phyloP scores from a whole-genome alignment of 2,888 invertebrate species.

The Selenia dentaria region DNA sequence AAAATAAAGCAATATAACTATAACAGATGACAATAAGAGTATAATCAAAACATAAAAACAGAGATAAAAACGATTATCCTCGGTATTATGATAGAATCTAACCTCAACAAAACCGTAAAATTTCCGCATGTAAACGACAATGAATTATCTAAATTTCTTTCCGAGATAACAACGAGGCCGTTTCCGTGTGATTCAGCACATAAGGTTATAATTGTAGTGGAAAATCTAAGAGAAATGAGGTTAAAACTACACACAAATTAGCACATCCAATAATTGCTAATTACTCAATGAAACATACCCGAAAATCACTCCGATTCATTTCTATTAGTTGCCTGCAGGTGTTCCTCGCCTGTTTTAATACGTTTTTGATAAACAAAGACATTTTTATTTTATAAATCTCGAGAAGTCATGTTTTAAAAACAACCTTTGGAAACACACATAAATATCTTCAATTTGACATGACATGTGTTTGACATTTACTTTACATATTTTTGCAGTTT shows the following conservation, averaged over 20 bases:
- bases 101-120: constrained; percentile 13
- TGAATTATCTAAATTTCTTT: constrained; percentile 5
- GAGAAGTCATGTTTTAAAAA: too few relatives aligned
- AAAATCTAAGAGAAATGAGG: constrained; percentile 15
- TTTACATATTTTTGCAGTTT: background rate
- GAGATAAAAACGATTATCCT: background rate
- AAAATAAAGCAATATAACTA: background rate
- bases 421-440: too few relatives aligned
- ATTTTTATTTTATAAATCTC: constrained; percentile 45
- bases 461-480: constrained; percentile 5
- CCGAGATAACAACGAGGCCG: constrained; percentile 15
- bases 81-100: constrained; percentile 1
- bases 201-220: too few relatives aligned
- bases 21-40: constrained; percentile 2
- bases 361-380: constrained; percentile 63
- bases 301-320: constrained; percentile 50
- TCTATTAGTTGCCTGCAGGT: constrained; percentile 57
- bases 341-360: constrained; percentile 55
- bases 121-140: constrained; percentile 12
- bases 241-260: constrained; percentile 14
- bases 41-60: too few relatives aligned
- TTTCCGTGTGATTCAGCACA: too few relatives aligned
- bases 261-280: constrained; percentile 23
- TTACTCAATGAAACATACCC: constrained; percentile 55
- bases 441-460: too few relatives aligned